Evolutionary conservation across 2,888 invertebrate species (phyloP), one percentile per base, ranked within the genome.

Genomic region (Hyposoter didymator): DNA sequence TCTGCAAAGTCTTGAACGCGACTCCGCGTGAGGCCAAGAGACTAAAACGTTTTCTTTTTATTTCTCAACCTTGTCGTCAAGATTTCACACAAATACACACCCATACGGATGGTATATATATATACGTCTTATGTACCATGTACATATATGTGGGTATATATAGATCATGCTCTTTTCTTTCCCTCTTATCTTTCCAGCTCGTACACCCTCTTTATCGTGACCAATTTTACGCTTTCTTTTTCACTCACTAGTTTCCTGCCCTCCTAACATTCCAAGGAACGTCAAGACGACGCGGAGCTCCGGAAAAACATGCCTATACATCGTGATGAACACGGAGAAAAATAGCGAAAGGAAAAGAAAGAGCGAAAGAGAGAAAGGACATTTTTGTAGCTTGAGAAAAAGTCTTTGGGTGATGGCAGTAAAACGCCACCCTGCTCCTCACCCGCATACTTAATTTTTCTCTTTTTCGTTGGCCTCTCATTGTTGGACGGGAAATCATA

Each of bases 1-100:
- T 87, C 78, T 85, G 89, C 78, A 81, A 87, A 88, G 88, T 89
- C 88, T 88, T 89, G 86, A 87, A 87, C 87, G 87, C 84, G 87
- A 88, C 84, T 87, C 39, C 39, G 84, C 69, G 62, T 86, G 49
- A 43, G 32, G 17, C 59, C 59, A 47, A 62, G 81, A 79, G 62
- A 72, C 19, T 78, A 59, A 81, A 83, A 62, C 62, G 55, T 80
- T 82, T 82, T 59, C 59, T 85, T 83, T 85, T 85, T 75, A 49
- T 78, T 81, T 78, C 32, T 85, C 78, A 86, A 86, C 84, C 82
- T 85, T 89, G 82, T 87, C 86, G 55, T 39, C 73, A 59, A 19
- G 22, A n/a, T 82, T 69, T 55, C 47, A 14, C 39, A 43, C 35
- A 59, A 19, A 52, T 49, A 62, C 32, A 47, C 22, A 22, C 0